These are phyloP conservation scores for Papilio machaon DNA, from an alignment of 1,140 invertebrate genomes.

Conservation along the genomic window DNA sequence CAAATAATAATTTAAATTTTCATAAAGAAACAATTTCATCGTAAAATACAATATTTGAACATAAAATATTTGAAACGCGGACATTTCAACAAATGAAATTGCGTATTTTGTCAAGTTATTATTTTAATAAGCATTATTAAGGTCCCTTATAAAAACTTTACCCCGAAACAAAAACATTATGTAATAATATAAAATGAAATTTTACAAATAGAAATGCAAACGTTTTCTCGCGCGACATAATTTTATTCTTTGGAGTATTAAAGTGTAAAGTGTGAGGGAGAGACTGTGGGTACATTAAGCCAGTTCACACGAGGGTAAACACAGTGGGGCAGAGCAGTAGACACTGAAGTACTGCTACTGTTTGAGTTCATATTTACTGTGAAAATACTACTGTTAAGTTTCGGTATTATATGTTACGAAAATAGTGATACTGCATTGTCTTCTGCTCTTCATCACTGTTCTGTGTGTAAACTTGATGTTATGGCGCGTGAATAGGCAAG, in stretches of 20 bases:
- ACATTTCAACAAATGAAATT: background rate
- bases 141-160: background rate
- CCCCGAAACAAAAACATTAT: background rate
- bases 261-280: constrained; percentile 17
- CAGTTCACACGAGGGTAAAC: background rate
- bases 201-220: background rate
- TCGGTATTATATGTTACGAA: no score
- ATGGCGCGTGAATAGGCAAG: background rate
- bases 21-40: no score
- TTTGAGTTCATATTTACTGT: background rate
- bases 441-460: no score
- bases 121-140: background rate
- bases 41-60: background rate
- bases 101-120: background rate
- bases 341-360: background rate
- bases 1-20: background rate
- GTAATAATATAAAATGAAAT: background rate
- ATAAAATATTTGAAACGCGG: background rate
- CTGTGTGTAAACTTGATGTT: background rate
- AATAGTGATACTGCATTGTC: no score
- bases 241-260: constrained; percentile 1
- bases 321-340: background rate
- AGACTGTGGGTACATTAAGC: background rate
- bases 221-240: background rate
- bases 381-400: no score